Evolutionary conservation across 2,797 vertebrate species (phyloP), one percentile per base, ranked within the genome.

Genomic region (Lerista edwardsae): DNA sequence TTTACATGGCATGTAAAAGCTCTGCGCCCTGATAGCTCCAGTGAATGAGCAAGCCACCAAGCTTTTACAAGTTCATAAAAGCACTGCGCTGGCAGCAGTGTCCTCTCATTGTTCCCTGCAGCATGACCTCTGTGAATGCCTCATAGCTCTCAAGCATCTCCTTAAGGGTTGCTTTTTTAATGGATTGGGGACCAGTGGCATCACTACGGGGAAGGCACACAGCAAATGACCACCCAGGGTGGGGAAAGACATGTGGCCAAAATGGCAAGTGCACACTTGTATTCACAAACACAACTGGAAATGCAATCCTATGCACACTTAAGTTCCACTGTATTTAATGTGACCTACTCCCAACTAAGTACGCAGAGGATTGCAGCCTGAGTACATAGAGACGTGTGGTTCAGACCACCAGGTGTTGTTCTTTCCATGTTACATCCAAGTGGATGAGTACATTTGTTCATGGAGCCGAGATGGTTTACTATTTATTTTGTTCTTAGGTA

Each of bases 1-100:
- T 90, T 78, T 55, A 86, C 15, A 55, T 29, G 89, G 19, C 61
- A 86, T 86, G 74, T 29, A 75, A 86, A 92, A 73, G 47, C 41
- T 21, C 36, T 89, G n/a, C 39, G 72, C 31, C 17, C n/a, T 23
- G 69, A 44, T 9, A 81, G 36, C 44, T 88, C 68, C 72, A 83
- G 0, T 6, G 75, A 79, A 4, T 0, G 29, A 82, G 41, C 36
- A 23, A 73, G 74, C 8, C 29, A 79, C 6, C 7, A 47, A 91
- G 78, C 14, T 80, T 83, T 89, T 73, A 81, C 0, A 34, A 3
- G 11, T 74, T 76, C 81, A 86, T 67, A 87, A 85, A 86, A 91
- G n/a, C 47, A 31, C 27, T 64, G 36, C 71, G 34, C 23, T 3
- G 65, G 89, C 51, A 88, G 72, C 69, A 82, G 47, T 3, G 21